These are phyloP conservation scores for Eupsilia transversa DNA, from an alignment of 2,888 invertebrate genomes.

Conservation along the genomic window DNA sequence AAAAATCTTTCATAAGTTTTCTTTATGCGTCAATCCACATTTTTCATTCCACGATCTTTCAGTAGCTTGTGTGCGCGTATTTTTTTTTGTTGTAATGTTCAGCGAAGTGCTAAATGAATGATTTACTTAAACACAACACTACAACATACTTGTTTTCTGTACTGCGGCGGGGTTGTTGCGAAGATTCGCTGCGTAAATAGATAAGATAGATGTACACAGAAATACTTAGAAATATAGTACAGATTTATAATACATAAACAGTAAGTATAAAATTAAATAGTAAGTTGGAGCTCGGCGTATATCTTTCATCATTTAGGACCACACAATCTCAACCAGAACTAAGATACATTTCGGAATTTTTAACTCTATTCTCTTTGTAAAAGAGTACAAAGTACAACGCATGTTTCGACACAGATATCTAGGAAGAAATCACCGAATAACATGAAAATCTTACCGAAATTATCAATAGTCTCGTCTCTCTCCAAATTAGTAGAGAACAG, in stretches of 20 bases:
- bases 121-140: slow-evolving; percentile 74
- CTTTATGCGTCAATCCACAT: neutral
- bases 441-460: slow-evolving; percentile 91
- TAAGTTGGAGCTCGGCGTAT: neutral
- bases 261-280: neutral
- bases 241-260: slow-evolving; percentile 13
- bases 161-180: slow-evolving; percentile 79
- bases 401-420: neutral
- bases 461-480: slow-evolving; percentile 95
- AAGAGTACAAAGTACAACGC: neutral
- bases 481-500: slow-evolving; percentile 95
- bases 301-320: neutral
- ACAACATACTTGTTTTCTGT: slow-evolving; percentile 83
- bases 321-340: too few relatives aligned
- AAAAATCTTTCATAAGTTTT: too few relatives aligned
- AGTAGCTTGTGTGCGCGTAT: neutral
- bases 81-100: neutral
- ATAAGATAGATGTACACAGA: slow-evolving; percentile 45
- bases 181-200: slow-evolving; percentile 81
- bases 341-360: neutral
- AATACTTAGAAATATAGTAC: slow-evolving; percentile 12
- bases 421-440: neutral
- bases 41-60: neutral
- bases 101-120: slow-evolving; percentile 36
- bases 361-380: neutral